phyloP scores from a whole-genome alignment of 2,113 vertebrate species.

The Crotalus helleri region DNA sequence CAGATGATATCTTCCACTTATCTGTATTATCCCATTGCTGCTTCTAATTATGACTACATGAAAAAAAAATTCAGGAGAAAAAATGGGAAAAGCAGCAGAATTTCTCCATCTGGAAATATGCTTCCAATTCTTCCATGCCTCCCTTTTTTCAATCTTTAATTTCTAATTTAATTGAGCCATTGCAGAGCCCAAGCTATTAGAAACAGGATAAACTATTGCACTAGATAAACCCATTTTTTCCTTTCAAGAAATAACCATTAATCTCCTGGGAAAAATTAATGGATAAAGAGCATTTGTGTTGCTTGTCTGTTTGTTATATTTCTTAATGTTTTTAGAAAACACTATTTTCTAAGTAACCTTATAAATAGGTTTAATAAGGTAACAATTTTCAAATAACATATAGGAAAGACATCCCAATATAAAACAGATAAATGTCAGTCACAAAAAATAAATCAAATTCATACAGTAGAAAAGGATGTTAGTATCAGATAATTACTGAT shows the following conservation, averaged over 20 bases:
- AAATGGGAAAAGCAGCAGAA: background rate
- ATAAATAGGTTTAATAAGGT: background rate
- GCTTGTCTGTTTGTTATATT: background rate
- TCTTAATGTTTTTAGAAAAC: background rate
- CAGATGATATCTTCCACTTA: background rate
- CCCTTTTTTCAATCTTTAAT: background rate
- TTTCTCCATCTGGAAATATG: background rate
- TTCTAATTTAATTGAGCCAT: background rate
- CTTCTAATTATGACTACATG: background rate
- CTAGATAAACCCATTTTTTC: background rate
- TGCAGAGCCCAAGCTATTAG: constrained; percentile 39
- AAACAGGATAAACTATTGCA: constrained; percentile 34
- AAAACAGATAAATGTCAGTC: background rate
- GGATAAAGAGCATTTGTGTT: background rate
- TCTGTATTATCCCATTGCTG: background rate
- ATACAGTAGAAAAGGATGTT: background rate
- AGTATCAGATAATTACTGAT: background rate
- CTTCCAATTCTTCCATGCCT: background rate
- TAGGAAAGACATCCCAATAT: background rate
- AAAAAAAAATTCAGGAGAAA: background rate
- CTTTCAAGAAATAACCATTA: background rate
- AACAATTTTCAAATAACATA: background rate
- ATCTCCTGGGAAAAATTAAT: background rate
- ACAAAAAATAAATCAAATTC: background rate
- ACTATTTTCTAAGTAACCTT: background rate